Conservation (phyloP, 2,888 invertebrate genomes). For the Volucella inflata region DNA sequence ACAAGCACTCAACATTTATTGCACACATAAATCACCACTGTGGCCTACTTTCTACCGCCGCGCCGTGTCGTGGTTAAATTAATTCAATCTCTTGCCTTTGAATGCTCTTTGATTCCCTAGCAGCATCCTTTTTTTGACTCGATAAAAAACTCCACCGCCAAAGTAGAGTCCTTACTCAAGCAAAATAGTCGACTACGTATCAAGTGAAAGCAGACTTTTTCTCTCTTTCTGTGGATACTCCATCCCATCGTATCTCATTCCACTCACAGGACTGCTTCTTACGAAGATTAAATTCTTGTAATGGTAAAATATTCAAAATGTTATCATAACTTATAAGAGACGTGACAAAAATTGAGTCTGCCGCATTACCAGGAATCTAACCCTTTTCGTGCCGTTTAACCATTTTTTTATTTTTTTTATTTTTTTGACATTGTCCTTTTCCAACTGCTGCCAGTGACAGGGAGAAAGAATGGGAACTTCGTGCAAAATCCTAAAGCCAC, state of each 20-base stretch:
- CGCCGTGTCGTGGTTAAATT: conserved; percentile 52
- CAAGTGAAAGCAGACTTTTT: conserved; percentile 7
- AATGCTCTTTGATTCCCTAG: conserved; percentile 41
- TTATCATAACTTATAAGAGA: conserved; percentile 74
- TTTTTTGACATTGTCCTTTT: conserved; percentile 1
- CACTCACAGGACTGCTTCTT: conserved; percentile 6
- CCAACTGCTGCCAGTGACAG: not conserved
- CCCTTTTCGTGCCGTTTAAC: conserved; percentile 60
- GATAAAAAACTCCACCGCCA: not conserved
- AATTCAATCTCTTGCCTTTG: conserved; percentile 59
- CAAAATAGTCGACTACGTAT: conserved; percentile 46
- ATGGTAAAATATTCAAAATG: conserved; percentile 73
- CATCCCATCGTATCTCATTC: not conserved
- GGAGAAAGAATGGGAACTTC: conserved; percentile 9
- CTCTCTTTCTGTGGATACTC: not conserved
- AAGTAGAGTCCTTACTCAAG: conserved; percentile 30
- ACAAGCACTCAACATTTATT: conserved; percentile 10
- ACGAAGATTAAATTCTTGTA: conserved; percentile 67
- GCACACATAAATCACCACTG: conserved; percentile 49
- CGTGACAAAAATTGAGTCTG: conserved; percentile 74
- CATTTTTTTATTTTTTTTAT: conserved; percentile 21
- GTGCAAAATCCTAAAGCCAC: conserved; percentile 53
- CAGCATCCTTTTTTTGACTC: not conserved
- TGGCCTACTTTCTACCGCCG: conserved; percentile 33
- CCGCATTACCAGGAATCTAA: conserved; percentile 64